These are phyloP conservation scores for Drosophila parvula DNA, from an alignment of 1,140 invertebrate genomes.

Conservation along the genomic window DNA sequence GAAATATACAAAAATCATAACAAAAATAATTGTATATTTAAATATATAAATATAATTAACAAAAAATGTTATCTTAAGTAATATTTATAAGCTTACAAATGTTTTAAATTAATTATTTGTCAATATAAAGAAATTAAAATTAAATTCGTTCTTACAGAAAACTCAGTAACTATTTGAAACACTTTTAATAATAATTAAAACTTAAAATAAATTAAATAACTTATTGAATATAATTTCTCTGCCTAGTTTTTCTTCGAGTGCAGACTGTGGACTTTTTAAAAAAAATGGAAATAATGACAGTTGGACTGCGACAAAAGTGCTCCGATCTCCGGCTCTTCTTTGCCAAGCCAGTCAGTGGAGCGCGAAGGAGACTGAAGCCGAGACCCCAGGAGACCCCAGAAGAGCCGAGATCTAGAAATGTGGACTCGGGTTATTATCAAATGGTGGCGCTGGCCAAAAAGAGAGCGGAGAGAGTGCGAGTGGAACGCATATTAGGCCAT, in stretches of 20 bases:
- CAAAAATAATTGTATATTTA: no score
- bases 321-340: slow-evolving; percentile 17
- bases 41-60: no score
- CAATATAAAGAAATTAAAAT: no score
- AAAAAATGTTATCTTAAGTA: no score
- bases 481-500: slow-evolving; percentile 75
- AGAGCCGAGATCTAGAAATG: slow-evolving; percentile 6
- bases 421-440: slow-evolving; percentile 23
- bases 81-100: no score
- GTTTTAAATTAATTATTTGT: no score
- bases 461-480: slow-evolving; percentile 8
- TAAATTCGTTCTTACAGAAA: no score
- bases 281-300: slow-evolving; percentile 30
- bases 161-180: no score
- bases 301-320: slow-evolving; percentile 44
- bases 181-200: background rate
- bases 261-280: background rate
- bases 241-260: slow-evolving; percentile 5
- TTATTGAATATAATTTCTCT: background rate
- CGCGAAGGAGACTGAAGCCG: slow-evolving; percentile 48
- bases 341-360: slow-evolving; percentile 72
- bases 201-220: background rate
- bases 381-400: slow-evolving; percentile 3
- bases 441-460: slow-evolving; percentile 25
- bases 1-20: no score